Evolutionary conservation across 2,888 invertebrate genomes (phyloP), one percentile per base, ranked within the genome.

Genomic region (Apotomis betuletana): DNA sequence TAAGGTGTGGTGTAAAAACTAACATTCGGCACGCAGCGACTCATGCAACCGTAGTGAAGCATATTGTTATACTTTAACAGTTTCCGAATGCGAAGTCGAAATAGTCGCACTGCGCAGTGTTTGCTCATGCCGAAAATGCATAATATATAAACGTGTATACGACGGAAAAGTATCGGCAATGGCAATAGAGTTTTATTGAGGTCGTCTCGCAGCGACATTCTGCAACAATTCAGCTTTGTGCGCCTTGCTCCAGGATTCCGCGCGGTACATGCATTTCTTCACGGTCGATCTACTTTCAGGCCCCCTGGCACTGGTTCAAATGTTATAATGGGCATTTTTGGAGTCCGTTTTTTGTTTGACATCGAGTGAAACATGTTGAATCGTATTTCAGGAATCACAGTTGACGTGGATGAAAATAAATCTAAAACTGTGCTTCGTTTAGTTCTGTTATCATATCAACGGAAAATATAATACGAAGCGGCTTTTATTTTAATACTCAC

Each of bases 51-150:
- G 65, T 46, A 44, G 44, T 52, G 60, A 67, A 67, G 75, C 65
- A 67, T 71, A 70, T 74, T 69, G 70, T 74, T 75, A 72, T 71
- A 60, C 69, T 70, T 74, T 70, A 78, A 78, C 79, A 77, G 78
- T 76, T 80, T 60, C 49, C 77, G 67, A 80, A 79, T 77, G 78
- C 77, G 76, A 79, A 80, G 79, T 80, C 74, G 77, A 65, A 75
- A 71, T 75, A 76, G 77, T 77, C 76, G 76, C 77, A 79, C 61
- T 79, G 80, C 79, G 79, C 81, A 79, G 79, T 83, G 82, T 84
- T 84, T 82, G 81, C 83, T 83, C 76, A 75, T 82, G 79, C 83
- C 80, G 81, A 84, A 85, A 86, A 83, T 85, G 81, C 83, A 87
- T 84, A 57, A 67, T 72, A 72, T 63, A 72, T 67, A 72, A 62